These are phyloP conservation scores for Acyrthosiphon pisum DNA, from an alignment of 1,140 invertebrate species.

Conservation along the genomic window DNA sequence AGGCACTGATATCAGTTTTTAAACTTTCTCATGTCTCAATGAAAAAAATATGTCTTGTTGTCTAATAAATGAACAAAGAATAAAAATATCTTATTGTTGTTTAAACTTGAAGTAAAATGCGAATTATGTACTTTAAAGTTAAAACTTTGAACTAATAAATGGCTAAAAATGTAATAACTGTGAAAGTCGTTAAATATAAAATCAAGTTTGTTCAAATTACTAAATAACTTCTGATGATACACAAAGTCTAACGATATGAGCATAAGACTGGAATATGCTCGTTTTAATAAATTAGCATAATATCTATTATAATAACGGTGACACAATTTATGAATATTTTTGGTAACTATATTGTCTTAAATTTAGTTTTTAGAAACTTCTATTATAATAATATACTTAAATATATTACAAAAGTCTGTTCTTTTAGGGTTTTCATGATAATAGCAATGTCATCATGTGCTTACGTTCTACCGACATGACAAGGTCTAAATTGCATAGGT, in stretches of 20 bases:
- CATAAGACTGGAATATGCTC: background rate
- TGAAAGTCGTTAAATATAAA: background rate
- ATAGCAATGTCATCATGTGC: background rate
- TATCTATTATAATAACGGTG: background rate
- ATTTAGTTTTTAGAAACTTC: background rate
- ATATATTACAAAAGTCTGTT: background rate
- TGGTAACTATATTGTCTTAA: background rate
- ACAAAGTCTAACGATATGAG: background rate
- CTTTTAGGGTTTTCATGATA: slow-evolving; percentile 3
- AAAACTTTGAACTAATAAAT: slow-evolving; percentile 14
- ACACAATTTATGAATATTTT: slow-evolving; percentile 21
- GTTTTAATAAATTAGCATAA: background rate
- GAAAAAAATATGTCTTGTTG: background rate
- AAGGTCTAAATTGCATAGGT: background rate
- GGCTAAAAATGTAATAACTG: background rate
- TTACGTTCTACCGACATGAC: background rate
- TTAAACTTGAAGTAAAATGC: background rate
- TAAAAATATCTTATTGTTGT: background rate
- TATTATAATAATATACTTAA: background rate
- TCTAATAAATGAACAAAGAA: background rate
- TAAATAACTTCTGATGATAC: slow-evolving; percentile 8
- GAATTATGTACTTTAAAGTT: slow-evolving; percentile 5
- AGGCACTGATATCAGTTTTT: background rate
- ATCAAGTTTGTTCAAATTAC: background rate
- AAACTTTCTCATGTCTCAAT: background rate